Conservation (phyloP, 1,140 invertebrate genomes). For the Cataglyphis hispanica region DNA sequence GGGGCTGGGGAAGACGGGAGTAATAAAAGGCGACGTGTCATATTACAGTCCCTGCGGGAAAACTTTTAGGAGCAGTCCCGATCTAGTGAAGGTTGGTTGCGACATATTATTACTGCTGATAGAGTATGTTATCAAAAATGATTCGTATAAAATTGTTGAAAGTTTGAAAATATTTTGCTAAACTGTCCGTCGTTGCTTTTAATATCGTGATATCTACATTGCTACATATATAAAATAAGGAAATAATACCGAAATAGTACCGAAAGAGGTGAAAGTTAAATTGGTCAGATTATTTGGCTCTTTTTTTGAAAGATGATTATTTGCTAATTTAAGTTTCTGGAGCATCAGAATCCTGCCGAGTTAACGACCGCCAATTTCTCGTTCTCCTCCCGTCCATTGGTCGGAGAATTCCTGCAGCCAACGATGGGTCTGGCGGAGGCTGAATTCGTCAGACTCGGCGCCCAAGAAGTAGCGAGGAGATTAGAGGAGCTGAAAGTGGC, state of each 20-base stretch:
- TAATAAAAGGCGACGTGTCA: slow-evolving; percentile 94
- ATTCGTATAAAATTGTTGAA: slow-evolving; percentile 13
- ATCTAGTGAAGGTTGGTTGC: slow-evolving; percentile 89
- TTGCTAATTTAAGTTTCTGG: slow-evolving; percentile 89
- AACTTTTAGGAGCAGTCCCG: slow-evolving; percentile 91
- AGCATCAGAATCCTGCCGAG: slow-evolving; percentile 91
- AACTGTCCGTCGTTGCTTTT: slow-evolving; percentile 5
- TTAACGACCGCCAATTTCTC: slow-evolving; percentile 95
- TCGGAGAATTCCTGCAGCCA: slow-evolving; percentile 95
- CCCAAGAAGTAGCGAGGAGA: slow-evolving; percentile 86
- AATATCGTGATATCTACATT: neutral
- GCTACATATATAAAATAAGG: neutral
- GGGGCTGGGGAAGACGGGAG: slow-evolving; percentile 92
- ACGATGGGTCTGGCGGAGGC: slow-evolving; percentile 85
- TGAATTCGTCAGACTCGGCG: slow-evolving; percentile 85
- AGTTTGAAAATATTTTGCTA: slow-evolving; percentile 7
- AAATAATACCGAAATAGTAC: too few relatives aligned
- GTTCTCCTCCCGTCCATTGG: slow-evolving; percentile 94
- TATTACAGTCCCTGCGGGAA: slow-evolving; percentile 95
- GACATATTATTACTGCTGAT: slow-evolving; percentile 18
- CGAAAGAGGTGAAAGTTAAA: neutral
- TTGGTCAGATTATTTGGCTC: neutral
- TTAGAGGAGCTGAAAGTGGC: slow-evolving; percentile 88
- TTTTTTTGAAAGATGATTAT: neutral
- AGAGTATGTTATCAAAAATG: neutral